These are phyloP conservation scores for Neomonachus schauinslandi DNA, from an alignment of 2,113 vertebrate species.

Conservation along the genomic window DNA sequence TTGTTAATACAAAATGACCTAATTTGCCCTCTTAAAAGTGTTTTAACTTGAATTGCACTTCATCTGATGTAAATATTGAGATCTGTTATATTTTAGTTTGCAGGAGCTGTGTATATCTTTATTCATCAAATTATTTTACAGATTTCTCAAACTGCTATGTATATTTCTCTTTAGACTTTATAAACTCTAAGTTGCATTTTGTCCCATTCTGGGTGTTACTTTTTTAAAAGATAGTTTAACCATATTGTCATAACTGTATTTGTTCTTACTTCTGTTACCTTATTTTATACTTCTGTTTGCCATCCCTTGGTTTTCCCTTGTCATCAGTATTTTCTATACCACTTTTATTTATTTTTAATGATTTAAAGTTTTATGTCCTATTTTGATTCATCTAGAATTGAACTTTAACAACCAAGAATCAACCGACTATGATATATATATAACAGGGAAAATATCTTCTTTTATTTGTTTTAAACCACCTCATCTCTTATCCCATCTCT, in stretches of 20 bases:
- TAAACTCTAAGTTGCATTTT: not conserved
- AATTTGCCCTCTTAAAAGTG: not conserved
- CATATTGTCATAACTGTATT: not conserved
- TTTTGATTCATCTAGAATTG: slow-evolving; percentile 21
- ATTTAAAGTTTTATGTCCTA: not conserved
- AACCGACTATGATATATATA: not conserved
- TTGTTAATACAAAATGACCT: not conserved
- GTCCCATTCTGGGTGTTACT: not conserved
- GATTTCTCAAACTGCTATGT: not conserved
- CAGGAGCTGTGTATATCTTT: not conserved
- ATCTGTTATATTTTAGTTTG: slow-evolving; percentile 24
- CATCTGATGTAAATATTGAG: slow-evolving; percentile 19
- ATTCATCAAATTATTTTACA: not conserved
- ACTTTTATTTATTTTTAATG: not conserved
- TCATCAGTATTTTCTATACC: not conserved
- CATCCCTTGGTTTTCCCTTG: not conserved
- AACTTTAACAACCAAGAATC: not conserved
- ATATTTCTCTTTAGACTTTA: not conserved
- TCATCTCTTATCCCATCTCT: not conserved
- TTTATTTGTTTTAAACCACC: slow-evolving; percentile 8
- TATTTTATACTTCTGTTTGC: not conserved
- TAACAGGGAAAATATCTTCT: not conserved
- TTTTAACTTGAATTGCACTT: slow-evolving; percentile 50
- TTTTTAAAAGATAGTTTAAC: not conserved
- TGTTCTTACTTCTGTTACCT: not conserved